Conservation (phyloP, 2,888 invertebrate species). For the Sipha maydis region DNA sequence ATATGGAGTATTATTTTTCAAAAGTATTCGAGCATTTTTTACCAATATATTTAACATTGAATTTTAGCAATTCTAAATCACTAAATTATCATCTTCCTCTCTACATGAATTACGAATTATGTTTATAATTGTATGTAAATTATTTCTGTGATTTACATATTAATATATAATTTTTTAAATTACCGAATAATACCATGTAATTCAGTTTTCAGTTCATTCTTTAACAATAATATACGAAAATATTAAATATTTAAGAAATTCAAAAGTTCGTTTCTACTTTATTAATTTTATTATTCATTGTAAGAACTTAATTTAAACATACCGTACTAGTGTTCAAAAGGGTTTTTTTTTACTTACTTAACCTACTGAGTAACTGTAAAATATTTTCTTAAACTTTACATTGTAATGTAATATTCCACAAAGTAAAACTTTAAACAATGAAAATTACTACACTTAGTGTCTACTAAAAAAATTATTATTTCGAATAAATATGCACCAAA, state of each 20-base stretch:
- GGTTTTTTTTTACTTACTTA: neutral
- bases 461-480: neutral
- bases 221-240: neutral
- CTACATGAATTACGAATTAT: neutral
- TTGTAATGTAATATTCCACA: neutral
- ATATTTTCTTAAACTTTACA: neutral
- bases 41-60: too few species aligned
- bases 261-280: neutral
- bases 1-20: too few species aligned
- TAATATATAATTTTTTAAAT: neutral
- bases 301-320: neutral
- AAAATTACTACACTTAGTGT: neutral
- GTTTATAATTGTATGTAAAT: neutral
- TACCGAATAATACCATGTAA: too few species aligned
- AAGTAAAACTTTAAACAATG: neutral
- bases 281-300: neutral
- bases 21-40: too few species aligned
- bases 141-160: neutral
- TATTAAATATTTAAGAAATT: neutral
- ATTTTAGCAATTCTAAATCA: neutral
- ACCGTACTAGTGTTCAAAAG: neutral
- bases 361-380: neutral
- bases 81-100: neutral
- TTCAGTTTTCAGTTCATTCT: too few species aligned
- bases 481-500: neutral